Evolutionary conservation across 2,888 invertebrate species (phyloP).

Genomic region (Coecobrya sp.): DNA sequence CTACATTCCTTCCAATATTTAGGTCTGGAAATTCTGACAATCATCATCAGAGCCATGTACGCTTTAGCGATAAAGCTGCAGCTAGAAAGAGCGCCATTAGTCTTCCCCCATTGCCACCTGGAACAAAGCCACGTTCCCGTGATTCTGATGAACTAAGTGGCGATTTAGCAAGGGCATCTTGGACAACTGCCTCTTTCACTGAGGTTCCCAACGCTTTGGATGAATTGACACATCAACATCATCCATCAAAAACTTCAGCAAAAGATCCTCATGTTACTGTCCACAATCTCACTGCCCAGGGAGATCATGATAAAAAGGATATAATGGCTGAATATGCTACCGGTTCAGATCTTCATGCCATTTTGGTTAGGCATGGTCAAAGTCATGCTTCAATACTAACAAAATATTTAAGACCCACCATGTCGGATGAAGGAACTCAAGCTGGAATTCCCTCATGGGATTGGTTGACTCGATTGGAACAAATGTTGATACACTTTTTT

Average conservation of each 20-base stretch:
- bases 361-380: slow-evolving; percentile 29
- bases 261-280: no score
- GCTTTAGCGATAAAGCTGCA: slow-evolving; percentile 15
- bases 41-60: slow-evolving; percentile 36
- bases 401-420: slow-evolving; percentile 39
- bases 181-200: slow-evolving; percentile 71
- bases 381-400: slow-evolving; percentile 16
- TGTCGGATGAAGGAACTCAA: slow-evolving; percentile 63
- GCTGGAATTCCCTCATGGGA: slow-evolving; percentile 71
- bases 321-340: background rate
- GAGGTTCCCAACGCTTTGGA: slow-evolving; percentile 63
- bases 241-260: slow-evolving; percentile 1
- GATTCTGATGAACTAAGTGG: background rate
- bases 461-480: slow-evolving; percentile 72
- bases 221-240: slow-evolving; percentile 53
- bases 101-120: background rate
- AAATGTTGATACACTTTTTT: slow-evolving; percentile 76
- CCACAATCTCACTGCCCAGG: no score
- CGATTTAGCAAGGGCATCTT: slow-evolving; percentile 47
- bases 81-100: background rate
- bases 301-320: background rate
- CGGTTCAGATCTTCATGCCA: background rate
- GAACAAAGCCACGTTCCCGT: background rate
- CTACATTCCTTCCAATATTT: no score
- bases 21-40: background rate